These are phyloP conservation scores for Acanthosepion esculentum DNA, from an alignment of 2,888 invertebrate species.

Conservation along the genomic window DNA sequence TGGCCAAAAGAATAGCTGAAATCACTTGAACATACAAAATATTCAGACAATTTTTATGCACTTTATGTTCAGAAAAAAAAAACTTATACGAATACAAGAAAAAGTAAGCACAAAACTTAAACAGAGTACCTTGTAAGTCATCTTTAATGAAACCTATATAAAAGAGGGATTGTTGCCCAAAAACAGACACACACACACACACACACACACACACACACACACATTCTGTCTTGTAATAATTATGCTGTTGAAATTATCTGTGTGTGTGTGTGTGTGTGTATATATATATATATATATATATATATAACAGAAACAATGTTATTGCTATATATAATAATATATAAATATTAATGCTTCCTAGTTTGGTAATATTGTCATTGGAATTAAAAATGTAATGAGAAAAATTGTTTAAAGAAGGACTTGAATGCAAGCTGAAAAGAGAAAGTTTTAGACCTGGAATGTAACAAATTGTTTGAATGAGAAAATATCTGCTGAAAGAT, in stretches of 20 bases:
- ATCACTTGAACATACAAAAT: too few species aligned
- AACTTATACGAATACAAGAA: too few species aligned
- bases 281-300: neutral
- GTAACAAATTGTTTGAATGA: neutral
- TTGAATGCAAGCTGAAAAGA: neutral
- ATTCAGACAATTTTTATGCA: too few species aligned
- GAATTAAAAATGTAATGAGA: neutral
- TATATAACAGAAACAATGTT: neutral
- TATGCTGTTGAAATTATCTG: neutral
- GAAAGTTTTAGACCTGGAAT: neutral
- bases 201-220: too few species aligned
- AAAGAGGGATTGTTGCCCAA: too few species aligned
- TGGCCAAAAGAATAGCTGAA: too few species aligned
- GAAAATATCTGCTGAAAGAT: neutral
- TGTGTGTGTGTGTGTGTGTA: neutral
- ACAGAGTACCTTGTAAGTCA: too few species aligned
- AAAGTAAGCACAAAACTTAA: too few species aligned
- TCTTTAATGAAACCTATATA: too few species aligned
- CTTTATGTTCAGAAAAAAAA: too few species aligned
- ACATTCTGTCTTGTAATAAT: too few species aligned
- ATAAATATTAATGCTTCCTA: neutral
- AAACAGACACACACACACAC: too few species aligned
- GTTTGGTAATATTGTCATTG: neutral
- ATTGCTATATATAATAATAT: neutral
- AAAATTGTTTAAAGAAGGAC: neutral